A percentile compares a stretch with the other conserved stretches of the same genome.
Conservation (phyloP, 2,113 vertebrate genomes). For the Oncorhynchus nerka region DNA sequence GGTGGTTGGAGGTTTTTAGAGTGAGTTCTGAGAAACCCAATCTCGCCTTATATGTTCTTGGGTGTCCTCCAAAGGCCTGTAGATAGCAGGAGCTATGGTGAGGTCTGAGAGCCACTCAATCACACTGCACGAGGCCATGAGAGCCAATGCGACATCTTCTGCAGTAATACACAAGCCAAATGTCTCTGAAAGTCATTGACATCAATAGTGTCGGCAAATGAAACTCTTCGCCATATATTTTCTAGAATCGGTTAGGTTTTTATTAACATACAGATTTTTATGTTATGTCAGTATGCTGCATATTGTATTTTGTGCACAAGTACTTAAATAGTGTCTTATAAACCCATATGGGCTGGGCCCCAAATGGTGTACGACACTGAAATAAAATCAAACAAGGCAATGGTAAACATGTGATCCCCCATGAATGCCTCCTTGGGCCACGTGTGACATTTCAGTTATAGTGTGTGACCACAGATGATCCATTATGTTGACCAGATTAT, state of each 20-base stretch:
- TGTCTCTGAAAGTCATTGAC: slow-evolving; percentile 26
- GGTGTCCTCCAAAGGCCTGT: background rate
- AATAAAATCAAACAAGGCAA: no score
- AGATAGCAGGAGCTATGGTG: background rate
- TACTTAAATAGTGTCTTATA: no score
- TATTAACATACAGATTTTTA: no score
- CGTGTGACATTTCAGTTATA: no score
- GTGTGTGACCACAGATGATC: no score
- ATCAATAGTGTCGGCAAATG: slow-evolving; percentile 4
- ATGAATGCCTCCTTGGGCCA: no score
- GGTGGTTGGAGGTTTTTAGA: background rate
- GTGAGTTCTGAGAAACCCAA: background rate
- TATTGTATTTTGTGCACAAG: no score
- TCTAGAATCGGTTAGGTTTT: background rate
- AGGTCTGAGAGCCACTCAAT: background rate
- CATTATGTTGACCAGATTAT: no score
- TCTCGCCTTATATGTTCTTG: slow-evolving; percentile 16
- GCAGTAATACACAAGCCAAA: background rate
- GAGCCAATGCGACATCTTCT: background rate
- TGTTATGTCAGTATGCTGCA: no score
- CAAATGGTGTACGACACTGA: no score
- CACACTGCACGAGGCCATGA: slow-evolving; percentile 10
- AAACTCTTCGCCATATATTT: background rate
- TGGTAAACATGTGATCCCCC: no score
- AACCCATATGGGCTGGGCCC: no score